phyloP scores from a whole-genome alignment of 1,140 invertebrate species.

The Pectinophora gossypiella region DNA sequence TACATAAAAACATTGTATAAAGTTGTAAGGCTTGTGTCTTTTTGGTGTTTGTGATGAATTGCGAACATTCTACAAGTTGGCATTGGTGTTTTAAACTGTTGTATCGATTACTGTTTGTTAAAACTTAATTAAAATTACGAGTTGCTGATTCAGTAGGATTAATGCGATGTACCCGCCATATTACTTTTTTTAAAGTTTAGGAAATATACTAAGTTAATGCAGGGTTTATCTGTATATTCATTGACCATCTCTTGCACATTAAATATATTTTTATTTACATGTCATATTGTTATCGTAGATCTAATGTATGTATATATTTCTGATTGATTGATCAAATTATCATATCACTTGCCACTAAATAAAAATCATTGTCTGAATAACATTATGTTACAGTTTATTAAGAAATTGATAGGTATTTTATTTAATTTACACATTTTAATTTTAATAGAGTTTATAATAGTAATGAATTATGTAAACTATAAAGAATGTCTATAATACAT shows the following conservation, averaged over 20 bases:
- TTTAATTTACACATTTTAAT: slow-evolving; percentile 42
- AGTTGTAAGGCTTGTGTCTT: too few relatives aligned
- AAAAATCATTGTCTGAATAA: slow-evolving; percentile 45
- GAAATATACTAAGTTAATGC: slow-evolving; percentile 15
- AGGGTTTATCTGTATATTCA: slow-evolving; percentile 27
- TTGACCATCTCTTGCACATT: slow-evolving; percentile 26
- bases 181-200: not conserved
- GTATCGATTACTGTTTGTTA: not conserved
- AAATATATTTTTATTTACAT: slow-evolving; percentile 24
- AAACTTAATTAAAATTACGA: too few relatives aligned
- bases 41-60: too few relatives aligned
- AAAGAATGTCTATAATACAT: slow-evolving; percentile 70
- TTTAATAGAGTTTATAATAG: slow-evolving; percentile 55
- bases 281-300: slow-evolving; percentile 14
- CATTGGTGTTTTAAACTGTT: not conserved
- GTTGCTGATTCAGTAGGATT: not conserved
- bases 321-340: slow-evolving; percentile 50
- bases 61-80: not conserved
- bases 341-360: slow-evolving; percentile 63
- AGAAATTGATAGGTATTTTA: slow-evolving; percentile 38
- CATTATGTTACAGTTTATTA: slow-evolving; percentile 47
- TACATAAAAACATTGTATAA: too few relatives aligned
- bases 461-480: slow-evolving; percentile 65
- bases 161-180: not conserved
- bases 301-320: slow-evolving; percentile 52